Base-by-base conservation (phyloP, 2,797 vertebrate genomes). In the Rhadinocentrus ornatus region DNA sequence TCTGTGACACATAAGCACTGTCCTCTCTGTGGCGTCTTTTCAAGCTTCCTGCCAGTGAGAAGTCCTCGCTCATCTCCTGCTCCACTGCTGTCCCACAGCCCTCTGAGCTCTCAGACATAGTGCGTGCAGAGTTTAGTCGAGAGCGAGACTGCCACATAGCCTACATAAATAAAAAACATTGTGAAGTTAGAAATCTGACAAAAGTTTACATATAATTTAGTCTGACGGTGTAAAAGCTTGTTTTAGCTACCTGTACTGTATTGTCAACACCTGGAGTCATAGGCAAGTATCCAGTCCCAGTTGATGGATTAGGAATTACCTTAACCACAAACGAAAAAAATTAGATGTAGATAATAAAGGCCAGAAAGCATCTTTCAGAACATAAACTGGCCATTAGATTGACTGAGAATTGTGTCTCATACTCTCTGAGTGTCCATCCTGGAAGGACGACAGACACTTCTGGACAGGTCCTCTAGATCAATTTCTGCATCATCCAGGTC, bases 1-100 rank as follows among this genome's bases (percentile, higher is more conserved):
- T 93, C 86, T 97, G 97, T 0, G 96, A 97, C 48, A 96, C 87
- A 78, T 97, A 97, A 11, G 96, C 96, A 0, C 96, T 98, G 90
- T 97, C 97, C 63, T 96, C 94, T 0, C 96, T 93, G 18, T 94
- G 92, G 0, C 93, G 92, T 77, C 89, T 93, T 77, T 94, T 94
- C 7, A 94, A 86, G 71, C 94, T 96, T 7, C 94, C 93, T 0
- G 86, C 64, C 74, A 91, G 78, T 0, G 93, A 93, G 37, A 90
- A 83, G 62, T 95, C 96, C 76, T 98, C 97, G 0, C 76, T 91
- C 84, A 94, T 89, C 54, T 97, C 96, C 20, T 92, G 85, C 61
- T 98, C 96, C 4, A 92, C 93, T n/a, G 87, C 88, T 0, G 92
- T 94, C 57, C 95, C 95, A 0, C 94, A 95, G 1, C 95, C 96